These are phyloP conservation scores for Buceros bicornis DNA, from an alignment of 2,797 vertebrate species.

Conservation along the genomic window DNA sequence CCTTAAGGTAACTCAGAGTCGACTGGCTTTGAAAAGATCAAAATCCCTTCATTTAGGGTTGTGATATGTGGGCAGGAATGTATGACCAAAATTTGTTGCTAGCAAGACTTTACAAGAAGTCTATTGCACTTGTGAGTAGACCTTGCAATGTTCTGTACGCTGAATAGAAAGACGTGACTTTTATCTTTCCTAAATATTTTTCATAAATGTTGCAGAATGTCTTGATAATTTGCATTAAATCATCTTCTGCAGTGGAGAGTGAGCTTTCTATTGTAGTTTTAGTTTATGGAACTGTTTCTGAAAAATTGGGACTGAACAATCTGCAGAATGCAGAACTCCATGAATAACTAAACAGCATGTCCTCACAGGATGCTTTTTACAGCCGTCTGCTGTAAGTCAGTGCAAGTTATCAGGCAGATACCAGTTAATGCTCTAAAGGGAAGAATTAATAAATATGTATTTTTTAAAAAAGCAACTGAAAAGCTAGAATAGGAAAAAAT, in stretches of 20 bases:
- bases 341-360: neutral
- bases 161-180: neutral
- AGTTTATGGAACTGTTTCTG: neutral
- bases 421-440: neutral
- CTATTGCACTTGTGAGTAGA: neutral
- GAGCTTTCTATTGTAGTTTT: neutral
- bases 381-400: neutral
- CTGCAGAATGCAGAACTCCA: neutral
- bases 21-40: neutral
- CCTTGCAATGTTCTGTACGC: neutral
- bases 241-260: neutral
- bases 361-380: neutral
- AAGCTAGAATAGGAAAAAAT: neutral
- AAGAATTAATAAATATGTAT: neutral
- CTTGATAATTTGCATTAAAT: slow-evolving; percentile 7
- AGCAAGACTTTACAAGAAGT: neutral
- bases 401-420: neutral
- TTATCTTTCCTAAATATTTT: neutral
- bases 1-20: neutral
- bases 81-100: neutral
- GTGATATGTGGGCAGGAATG: neutral
- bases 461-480: neutral
- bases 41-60: neutral
- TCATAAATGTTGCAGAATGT: neutral
- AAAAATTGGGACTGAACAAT: neutral